Percentiles rank a stretch among this genome's conserved stretches.
Conservation (phyloP, 2,113 vertebrate species). For the Coptodon rendalli region DNA sequence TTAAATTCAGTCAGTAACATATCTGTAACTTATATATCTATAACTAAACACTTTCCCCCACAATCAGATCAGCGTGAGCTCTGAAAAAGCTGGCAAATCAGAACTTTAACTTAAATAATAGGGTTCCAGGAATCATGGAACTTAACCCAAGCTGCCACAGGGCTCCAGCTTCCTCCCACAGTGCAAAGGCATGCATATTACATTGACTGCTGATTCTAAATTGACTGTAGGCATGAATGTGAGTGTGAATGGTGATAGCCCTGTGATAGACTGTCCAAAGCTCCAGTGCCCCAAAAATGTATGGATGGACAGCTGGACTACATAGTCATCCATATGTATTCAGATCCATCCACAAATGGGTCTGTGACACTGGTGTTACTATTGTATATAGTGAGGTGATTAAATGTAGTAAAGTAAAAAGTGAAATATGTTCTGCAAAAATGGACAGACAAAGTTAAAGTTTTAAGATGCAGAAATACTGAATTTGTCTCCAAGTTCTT, state of each 20-base stretch:
- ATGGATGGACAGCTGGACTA: not conserved
- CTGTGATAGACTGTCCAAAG: not conserved
- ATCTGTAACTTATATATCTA: not conserved
- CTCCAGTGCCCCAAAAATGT: not conserved
- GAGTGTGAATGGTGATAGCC: not conserved
- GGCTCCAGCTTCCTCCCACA: not conserved
- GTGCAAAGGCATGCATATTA: not conserved
- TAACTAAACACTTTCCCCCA: not conserved
- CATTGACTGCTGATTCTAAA: not conserved
- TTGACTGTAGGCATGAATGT: not conserved
- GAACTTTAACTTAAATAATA: not conserved
- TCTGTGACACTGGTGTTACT: not conserved
- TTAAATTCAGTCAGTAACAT: not conserved
- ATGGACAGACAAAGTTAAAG: not conserved
- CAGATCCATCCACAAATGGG: not conserved
- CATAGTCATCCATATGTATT: not conserved
- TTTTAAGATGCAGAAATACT: not conserved
- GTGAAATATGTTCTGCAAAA: not conserved
- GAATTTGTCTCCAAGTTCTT: not conserved
- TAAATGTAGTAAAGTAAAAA: not conserved
- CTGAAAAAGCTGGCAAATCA: not conserved
- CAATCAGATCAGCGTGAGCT: not conserved
- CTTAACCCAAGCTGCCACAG: not conserved
- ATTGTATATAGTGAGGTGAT: not conserved
- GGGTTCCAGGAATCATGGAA: not conserved